phyloP scores from a whole-genome alignment of 2,113 vertebrate species.

The Neogale vison region DNA sequence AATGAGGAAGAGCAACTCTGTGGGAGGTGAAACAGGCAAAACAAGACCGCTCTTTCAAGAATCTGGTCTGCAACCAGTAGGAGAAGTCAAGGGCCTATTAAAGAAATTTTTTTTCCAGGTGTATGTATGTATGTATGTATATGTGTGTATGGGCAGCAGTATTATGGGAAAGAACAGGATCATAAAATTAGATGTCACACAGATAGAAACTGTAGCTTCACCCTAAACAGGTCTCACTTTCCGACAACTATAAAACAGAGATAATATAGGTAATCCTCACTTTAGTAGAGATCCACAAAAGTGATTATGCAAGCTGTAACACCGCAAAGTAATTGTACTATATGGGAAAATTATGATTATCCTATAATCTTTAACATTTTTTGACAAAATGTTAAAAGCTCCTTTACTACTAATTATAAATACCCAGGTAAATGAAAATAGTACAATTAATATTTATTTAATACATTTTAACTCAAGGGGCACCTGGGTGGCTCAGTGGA shows the following conservation, averaged over 20 bases:
- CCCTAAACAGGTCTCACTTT: neutral
- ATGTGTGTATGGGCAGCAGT: neutral
- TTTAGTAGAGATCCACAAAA: neutral
- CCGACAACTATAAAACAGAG: neutral
- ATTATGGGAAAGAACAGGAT: neutral
- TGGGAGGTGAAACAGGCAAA: neutral
- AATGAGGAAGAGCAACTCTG: neutral
- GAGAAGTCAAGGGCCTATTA: neutral
- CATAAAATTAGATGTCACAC: neutral
- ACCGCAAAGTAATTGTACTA: neutral
- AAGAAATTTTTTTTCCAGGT: neutral
- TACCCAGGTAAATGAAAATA: neutral
- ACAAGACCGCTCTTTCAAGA: neutral
- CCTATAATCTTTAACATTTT: neutral
- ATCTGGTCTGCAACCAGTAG: neutral
- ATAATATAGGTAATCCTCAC: neutral
- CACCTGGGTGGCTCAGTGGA: too few species aligned
- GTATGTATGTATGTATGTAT: fast-evolving
- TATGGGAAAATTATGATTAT: neutral
- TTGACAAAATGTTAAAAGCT: neutral
- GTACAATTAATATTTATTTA: neutral
- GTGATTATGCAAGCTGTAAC: neutral
- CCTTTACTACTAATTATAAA: neutral
- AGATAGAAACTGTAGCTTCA: neutral
- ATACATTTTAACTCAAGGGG: neutral